phyloP scores from a whole-genome alignment of 2,113 vertebrate genomes.

The Tupaia chinensis region DNA sequence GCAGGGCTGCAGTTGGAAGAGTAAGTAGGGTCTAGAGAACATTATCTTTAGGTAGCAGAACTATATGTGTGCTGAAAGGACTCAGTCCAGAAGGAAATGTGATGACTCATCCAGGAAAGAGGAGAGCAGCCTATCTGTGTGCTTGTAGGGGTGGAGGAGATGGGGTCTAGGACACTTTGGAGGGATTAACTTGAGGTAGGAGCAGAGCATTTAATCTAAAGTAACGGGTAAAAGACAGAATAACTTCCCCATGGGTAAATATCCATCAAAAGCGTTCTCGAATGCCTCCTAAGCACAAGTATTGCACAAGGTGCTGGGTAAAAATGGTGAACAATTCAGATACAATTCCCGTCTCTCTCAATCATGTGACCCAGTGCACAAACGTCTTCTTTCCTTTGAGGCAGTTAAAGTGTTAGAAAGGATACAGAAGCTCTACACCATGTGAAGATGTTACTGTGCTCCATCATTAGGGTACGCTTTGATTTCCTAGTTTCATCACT shows the following conservation, averaged over 20 bases:
- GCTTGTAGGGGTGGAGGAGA: background rate
- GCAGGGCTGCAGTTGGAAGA: background rate
- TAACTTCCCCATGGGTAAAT: background rate
- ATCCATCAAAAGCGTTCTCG: background rate
- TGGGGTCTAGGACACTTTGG: background rate
- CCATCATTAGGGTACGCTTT: background rate
- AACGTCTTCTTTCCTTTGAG: conserved; percentile 17
- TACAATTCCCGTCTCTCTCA: background rate
- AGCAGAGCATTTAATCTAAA: background rate
- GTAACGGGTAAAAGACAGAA: background rate
- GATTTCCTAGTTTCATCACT: background rate
- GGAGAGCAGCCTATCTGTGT: background rate
- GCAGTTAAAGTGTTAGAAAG: background rate
- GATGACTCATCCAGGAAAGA: background rate
- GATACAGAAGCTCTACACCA: background rate
- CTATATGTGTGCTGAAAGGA: background rate
- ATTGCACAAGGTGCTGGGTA: background rate
- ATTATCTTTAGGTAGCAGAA: background rate
- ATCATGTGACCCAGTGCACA: background rate
- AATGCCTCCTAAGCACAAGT: background rate
- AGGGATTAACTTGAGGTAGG: background rate
- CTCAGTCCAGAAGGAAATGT: background rate
- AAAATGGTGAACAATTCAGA: background rate
- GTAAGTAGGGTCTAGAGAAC: background rate
- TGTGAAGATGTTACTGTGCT: background rate